Conservation (phyloP, 1,140 invertebrate species). For the Diachasma alloeum region DNA sequence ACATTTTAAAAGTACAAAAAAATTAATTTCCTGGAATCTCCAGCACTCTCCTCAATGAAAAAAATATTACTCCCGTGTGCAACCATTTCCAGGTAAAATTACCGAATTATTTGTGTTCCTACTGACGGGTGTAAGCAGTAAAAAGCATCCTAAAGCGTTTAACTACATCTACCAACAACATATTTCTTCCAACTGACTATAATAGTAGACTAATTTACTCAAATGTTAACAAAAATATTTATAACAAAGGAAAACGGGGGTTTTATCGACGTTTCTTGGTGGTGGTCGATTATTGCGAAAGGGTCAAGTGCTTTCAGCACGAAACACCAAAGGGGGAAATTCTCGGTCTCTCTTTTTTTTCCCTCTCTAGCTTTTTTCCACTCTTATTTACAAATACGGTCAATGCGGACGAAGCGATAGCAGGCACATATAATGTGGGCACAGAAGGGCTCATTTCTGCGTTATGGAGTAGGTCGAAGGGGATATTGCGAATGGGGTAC, state of each 20-base stretch:
- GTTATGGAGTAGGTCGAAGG: background rate
- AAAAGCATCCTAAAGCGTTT: background rate
- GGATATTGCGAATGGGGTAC: background rate
- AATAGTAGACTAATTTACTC: background rate
- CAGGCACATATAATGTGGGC: background rate
- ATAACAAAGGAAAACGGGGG: background rate
- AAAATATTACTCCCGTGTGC: background rate
- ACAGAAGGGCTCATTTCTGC: background rate
- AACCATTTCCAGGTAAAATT: background rate
- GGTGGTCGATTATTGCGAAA: conserved; percentile 18
- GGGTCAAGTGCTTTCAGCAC: conserved; percentile 23
- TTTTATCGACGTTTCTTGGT: conserved; percentile 14
- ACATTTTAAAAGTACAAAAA: no score
- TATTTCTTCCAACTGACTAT: background rate
- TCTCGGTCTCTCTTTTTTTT: background rate
- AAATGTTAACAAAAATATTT: conserved; percentile 4
- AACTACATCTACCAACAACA: background rate
- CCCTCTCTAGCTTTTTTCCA: background rate
- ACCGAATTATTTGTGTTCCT: background rate
- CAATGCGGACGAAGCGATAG: background rate
- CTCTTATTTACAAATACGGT: background rate
- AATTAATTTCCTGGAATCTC: background rate
- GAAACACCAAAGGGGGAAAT: conserved; percentile 1
- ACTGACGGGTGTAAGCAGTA: background rate
- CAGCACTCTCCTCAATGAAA: no score